A percentile compares a stretch with the other conserved stretches of the same genome.
These are phyloP conservation scores for Leptobrachium ailaonicum DNA, from an alignment of 2,113 vertebrate genomes.

Conservation along the genomic window DNA sequence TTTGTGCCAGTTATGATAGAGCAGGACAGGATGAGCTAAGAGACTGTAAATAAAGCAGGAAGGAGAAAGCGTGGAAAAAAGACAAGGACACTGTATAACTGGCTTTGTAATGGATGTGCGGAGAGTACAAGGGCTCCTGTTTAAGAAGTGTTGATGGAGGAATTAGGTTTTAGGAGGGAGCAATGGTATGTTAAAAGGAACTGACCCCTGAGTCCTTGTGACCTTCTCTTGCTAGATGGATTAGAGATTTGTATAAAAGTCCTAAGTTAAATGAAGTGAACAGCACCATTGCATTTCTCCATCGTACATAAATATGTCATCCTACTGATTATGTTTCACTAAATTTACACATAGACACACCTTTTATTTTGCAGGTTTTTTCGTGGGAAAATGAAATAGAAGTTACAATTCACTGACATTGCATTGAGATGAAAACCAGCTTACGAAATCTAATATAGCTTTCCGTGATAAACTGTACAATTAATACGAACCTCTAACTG, in stretches of 20 bases:
- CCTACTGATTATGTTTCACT: no score
- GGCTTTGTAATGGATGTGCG: constrained; percentile 17
- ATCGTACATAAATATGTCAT: neutral
- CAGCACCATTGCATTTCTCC: constrained; percentile 11
- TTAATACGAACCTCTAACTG: no score
- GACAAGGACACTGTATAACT: constrained; percentile 29
- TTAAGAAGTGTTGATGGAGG: constrained; percentile 41
- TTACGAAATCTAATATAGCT: no score
- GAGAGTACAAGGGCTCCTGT: constrained; percentile 32
- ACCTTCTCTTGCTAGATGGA: constrained; percentile 25
- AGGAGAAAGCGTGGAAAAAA: constrained; percentile 6
- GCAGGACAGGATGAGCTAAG: constrained; percentile 31
- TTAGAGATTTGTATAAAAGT: constrained; percentile 41
- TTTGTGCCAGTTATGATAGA: constrained; percentile 24
- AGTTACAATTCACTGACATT: no score
- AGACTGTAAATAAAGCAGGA: constrained; percentile 39
- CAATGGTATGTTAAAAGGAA: constrained; percentile 36
- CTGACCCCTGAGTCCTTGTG: constrained; percentile 27
- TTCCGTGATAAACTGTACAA: no score
- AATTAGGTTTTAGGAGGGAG: constrained; percentile 39
- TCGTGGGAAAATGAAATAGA: no score
- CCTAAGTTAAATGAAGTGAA: constrained; percentile 15
- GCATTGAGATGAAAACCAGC: no score
- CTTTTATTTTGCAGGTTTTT: no score
- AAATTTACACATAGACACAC: no score